These are phyloP conservation scores for Triplophysa dalaica DNA, from an alignment of 2,113 vertebrate genomes.

Conservation along the genomic window DNA sequence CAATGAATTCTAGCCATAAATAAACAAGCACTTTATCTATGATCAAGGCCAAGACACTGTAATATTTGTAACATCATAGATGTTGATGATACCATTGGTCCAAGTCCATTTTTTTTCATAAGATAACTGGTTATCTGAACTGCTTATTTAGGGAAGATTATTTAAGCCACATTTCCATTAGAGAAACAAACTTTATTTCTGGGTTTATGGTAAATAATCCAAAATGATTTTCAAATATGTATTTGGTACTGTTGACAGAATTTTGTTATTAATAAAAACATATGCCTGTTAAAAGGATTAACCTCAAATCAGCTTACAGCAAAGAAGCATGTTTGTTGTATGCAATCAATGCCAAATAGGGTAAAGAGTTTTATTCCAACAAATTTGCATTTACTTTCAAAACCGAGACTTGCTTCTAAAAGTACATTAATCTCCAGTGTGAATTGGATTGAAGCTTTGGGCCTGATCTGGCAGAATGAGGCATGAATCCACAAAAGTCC, in stretches of 20 bases:
- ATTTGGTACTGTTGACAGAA: not conserved
- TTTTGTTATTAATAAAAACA: not conserved
- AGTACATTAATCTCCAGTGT: not conserved
- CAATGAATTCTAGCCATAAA: not conserved
- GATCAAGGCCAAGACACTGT: conserved; percentile 1
- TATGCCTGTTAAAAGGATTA: not conserved
- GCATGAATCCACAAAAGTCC: not conserved
- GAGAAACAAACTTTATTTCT: not conserved
- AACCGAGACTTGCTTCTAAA: not conserved
- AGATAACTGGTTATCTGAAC: not conserved
- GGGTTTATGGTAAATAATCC: not conserved
- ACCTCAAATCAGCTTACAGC: not conserved
- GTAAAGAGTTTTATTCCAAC: not conserved
- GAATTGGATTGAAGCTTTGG: not conserved
- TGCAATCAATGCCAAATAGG: not conserved
- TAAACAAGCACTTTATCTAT: not conserved
- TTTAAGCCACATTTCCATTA: not conserved
- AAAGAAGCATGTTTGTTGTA: not conserved
- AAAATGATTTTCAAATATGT: not conserved
- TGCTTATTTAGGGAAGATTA: not conserved
- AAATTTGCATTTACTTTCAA: not conserved
- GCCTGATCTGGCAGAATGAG: not conserved
- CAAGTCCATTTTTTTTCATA: not conserved
- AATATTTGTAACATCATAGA: conserved; percentile 2
- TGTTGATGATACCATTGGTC: not conserved